Conservation (phyloP, 2,113 vertebrate species). For the Crocuta crocuta region DNA sequence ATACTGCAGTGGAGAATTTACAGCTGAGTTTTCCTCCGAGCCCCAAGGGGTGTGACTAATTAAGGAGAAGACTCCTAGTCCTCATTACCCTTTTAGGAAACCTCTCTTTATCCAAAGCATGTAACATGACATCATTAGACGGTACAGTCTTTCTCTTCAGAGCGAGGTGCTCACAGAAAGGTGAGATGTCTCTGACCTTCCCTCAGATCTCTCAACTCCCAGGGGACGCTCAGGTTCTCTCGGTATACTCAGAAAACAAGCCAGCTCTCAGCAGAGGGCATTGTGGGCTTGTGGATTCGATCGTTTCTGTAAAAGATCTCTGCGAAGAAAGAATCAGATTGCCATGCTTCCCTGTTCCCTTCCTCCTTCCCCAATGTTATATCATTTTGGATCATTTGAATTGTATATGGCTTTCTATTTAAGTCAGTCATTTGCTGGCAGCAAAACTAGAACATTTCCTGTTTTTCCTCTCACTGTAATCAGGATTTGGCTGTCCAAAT, state of each 20-base stretch:
- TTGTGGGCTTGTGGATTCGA: constrained; percentile 32
- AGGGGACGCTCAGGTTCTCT: neutral
- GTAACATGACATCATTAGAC: neutral
- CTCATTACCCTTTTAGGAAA: constrained; percentile 3
- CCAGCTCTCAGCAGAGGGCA: constrained; percentile 87
- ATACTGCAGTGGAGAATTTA: neutral
- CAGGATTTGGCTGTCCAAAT: constrained; percentile 86
- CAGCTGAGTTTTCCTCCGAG: neutral
- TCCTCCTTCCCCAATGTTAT: constrained; percentile 66
- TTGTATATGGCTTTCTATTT: constrained; percentile 86
- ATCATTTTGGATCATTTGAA: constrained; percentile 79
- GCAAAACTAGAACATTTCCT: constrained; percentile 85
- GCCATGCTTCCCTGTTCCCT: constrained; percentile 21
- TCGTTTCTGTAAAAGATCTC: neutral
- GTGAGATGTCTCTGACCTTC: neutral
- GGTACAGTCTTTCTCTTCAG: neutral
- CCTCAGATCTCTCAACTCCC: neutral
- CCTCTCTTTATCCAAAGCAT: constrained; percentile 38
- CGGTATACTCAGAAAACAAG: neutral
- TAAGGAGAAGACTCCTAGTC: neutral
- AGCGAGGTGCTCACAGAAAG: neutral
- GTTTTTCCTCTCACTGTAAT: constrained; percentile 86
- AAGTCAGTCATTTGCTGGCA: constrained; percentile 84
- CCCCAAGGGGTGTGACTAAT: constrained; percentile 11
- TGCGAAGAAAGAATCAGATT: constrained; percentile 20